Evolutionary conservation across 2,113 vertebrate species (phyloP), one percentile per base, ranked within the genome.

Genomic region (Cephalopterus ornatus): DNA sequence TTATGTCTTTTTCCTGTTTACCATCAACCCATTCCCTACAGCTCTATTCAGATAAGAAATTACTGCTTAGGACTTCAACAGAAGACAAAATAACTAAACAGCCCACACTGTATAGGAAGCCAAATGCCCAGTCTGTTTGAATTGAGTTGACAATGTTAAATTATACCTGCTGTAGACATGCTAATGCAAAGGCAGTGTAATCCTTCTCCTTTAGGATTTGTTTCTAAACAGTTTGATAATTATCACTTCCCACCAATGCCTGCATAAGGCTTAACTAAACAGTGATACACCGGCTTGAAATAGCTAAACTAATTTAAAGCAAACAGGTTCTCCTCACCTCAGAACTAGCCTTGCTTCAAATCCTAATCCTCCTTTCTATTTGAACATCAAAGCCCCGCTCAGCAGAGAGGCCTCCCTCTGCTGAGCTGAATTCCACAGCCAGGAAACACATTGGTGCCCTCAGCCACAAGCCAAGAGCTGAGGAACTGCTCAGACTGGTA

Each of bases 1-100:
- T 95, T 66, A 89, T 59, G 65, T 61, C 44, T 94, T 96, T 88
- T 84, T 93, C 95, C 91, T 96, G 83, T 96, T 93, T 92, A 94
- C 61, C 49, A 44, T 91, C 73, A 87, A 47, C 61, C 56, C 83
- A 68, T 81, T 96, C 89, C 90, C 47, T 56, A 68, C 41, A 96
- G 93, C n/a, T 84, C 63, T 71, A 67, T 56, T 92, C 90, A 95
- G 85, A 81, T 93, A 94, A 90, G 81, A 89, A 95, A 96, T 82
- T 88, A 78, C 66, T 88, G 52, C 83, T 92, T 85, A 82, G 88
- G 70, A 67, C 41, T 90, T 89, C 70, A 94, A 59, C 24, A 92
- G 74, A 94, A 92, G 78, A 92, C 85, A 94, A 94, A 93, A 80
- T 9, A 81, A 91, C 71, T 59, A 32, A 93, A 84, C 70, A 91